These are phyloP conservation scores for Poecile montanus DNA, from an alignment of 2,797 vertebrate species.

Conservation along the genomic window DNA sequence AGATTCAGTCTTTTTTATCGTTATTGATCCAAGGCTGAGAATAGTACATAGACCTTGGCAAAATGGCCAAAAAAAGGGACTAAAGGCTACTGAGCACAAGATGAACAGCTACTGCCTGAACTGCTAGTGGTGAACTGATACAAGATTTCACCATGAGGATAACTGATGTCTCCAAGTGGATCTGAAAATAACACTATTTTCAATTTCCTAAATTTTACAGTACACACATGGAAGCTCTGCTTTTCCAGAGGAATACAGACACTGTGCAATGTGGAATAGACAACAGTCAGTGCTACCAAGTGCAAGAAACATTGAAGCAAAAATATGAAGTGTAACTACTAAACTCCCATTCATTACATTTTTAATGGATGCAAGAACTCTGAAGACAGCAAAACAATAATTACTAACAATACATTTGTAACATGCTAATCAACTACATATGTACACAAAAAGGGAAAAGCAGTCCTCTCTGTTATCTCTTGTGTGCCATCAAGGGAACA, in stretches of 20 bases:
- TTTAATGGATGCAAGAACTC: background rate
- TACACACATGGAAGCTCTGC: background rate
- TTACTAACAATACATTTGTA: background rate
- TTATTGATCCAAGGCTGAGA: background rate
- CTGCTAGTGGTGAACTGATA: no score
- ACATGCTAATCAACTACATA: background rate
- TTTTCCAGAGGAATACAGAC: background rate
- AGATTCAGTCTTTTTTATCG: background rate
- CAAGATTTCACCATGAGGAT: background rate
- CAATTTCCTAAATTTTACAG: background rate
- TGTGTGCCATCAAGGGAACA: slow-evolving; percentile 14
- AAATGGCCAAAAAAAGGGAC: background rate
- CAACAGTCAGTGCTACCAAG: background rate
- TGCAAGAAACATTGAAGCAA: background rate
- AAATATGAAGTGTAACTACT: background rate
- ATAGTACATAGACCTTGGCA: background rate
- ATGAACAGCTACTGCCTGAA: background rate
- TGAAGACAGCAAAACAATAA: background rate
- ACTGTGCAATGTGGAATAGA: background rate
- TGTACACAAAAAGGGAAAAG: background rate
- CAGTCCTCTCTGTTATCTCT: background rate
- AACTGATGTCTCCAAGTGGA: background rate
- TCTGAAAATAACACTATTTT: background rate
- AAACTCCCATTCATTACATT: background rate
- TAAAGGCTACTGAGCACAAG: background rate